phyloP scores from a whole-genome alignment of 2,888 invertebrate species.

The Diarsia mendica region DNA sequence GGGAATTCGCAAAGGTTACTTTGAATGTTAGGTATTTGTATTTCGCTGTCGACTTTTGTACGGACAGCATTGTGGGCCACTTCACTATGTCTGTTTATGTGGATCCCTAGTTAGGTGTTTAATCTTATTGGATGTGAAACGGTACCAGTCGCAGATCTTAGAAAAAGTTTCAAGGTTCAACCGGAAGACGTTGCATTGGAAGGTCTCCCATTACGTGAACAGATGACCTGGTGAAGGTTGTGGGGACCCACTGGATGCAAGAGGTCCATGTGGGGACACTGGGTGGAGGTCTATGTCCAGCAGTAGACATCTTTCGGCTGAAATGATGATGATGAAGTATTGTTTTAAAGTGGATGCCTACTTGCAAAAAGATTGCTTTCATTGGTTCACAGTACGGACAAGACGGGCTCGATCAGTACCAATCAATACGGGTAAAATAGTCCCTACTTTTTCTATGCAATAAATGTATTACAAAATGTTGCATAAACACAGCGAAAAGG shows the following conservation, averaged over 20 bases:
- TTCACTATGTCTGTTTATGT: not conserved
- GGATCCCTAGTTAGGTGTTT: not conserved
- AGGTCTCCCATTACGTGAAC: too few relatives aligned
- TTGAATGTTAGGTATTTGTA: slow-evolving; percentile 22
- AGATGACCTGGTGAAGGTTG: too few relatives aligned
- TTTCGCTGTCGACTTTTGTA: slow-evolving; percentile 1
- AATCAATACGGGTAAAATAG: not conserved
- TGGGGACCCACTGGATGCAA: too few relatives aligned
- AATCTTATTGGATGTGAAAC: not conserved
- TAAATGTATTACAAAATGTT: not conserved
- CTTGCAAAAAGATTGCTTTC: too few relatives aligned
- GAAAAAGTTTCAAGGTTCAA: not conserved
- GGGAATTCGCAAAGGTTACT: slow-evolving; percentile 45
- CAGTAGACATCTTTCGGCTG: too few relatives aligned
- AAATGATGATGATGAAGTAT: too few relatives aligned
- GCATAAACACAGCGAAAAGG: not conserved
- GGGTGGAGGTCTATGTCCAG: too few relatives aligned
- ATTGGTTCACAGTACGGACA: not conserved
- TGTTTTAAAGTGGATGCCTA: too few relatives aligned
- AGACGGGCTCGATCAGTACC: not conserved
- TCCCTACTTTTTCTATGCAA: not conserved
- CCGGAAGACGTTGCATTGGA: too few relatives aligned
- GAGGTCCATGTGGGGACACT: too few relatives aligned
- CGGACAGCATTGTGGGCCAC: not conserved
- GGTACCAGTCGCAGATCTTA: not conserved